Percentiles rank a stretch among this genome's conserved stretches.
Evolutionary conservation across 2,888 invertebrate genomes (phyloP).

Genomic region (Mythimna impura): DNA sequence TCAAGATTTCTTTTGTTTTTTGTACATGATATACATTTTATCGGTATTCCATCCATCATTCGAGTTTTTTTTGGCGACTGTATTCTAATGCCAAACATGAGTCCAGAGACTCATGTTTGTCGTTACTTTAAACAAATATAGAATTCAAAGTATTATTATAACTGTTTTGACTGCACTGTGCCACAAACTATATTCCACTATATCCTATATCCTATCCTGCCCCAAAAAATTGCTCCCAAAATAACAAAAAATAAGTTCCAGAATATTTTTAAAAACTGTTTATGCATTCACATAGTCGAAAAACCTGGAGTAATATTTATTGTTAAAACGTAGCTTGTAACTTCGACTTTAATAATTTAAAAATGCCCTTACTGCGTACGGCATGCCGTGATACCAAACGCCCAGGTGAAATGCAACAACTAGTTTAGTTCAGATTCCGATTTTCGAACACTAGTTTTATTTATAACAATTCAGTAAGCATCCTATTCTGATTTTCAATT

Average conservation of each 20-base stretch:
- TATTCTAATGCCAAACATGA: not conserved
- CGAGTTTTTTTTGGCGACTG: not conserved
- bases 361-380: not conserved
- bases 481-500: not conserved
- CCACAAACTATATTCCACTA: too few relatives aligned
- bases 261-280: too few relatives aligned
- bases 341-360: not conserved
- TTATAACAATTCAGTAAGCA: not conserved
- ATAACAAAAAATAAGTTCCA: not conserved
- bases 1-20: conserved; percentile 17
- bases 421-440: not conserved
- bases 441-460: not conserved
- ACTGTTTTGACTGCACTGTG: not conserved
- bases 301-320: not conserved
- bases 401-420: not conserved
- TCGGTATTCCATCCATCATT: not conserved
- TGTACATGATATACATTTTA: not conserved
- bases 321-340: not conserved
- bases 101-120: not conserved
- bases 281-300: not conserved
- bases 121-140: too few relatives aligned
- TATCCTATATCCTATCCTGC: not conserved
- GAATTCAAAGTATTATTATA: not conserved
- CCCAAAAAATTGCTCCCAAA: not conserved
- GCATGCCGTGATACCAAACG: not conserved